phyloP scores from a whole-genome alignment of 2,113 vertebrate genomes.

The Mesoclemmys tuberculata region DNA sequence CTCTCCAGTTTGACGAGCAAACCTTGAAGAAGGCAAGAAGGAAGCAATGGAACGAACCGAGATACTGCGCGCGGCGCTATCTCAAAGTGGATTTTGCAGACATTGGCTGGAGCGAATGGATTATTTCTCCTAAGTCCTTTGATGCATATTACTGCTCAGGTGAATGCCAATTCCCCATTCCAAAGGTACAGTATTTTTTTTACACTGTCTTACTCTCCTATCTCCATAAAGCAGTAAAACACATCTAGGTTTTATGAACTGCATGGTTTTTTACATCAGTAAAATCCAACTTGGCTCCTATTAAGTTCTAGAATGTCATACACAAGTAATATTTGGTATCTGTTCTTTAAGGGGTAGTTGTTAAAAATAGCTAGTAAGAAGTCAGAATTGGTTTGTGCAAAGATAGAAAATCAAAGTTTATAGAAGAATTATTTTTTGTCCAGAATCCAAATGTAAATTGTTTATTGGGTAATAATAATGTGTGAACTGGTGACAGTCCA shows the following conservation, averaged over 20 bases:
- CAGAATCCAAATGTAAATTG: constrained; percentile 22
- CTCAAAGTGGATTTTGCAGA: constrained; percentile 98
- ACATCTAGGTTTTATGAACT: neutral
- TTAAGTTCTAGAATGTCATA: neutral
- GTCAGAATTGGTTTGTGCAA: constrained; percentile 1
- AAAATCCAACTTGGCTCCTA: constrained; percentile 9
- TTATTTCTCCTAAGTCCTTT: constrained; percentile 97
- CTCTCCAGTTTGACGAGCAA: constrained; percentile 93
- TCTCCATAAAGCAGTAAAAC: neutral
- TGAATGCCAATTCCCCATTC: constrained; percentile 98
- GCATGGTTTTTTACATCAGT: neutral
- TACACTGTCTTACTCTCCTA: neutral
- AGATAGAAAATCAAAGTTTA: neutral
- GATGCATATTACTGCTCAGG: constrained; percentile 97
- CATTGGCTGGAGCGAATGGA: constrained; percentile 99
- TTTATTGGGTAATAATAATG: neutral
- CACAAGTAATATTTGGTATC: neutral
- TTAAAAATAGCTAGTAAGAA: constrained; percentile 37
- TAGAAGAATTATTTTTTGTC: constrained; percentile 1
- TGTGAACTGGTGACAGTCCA: constrained; percentile 1
- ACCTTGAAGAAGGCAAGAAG: constrained; percentile 92
- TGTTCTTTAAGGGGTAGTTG: neutral
- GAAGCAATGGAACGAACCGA: constrained; percentile 94
- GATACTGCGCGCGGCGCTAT: constrained; percentile 90
- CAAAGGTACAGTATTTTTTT: constrained; percentile 84